These are phyloP conservation scores for Cariama cristata DNA, from an alignment of 2,113 vertebrate genomes.

Conservation along the genomic window DNA sequence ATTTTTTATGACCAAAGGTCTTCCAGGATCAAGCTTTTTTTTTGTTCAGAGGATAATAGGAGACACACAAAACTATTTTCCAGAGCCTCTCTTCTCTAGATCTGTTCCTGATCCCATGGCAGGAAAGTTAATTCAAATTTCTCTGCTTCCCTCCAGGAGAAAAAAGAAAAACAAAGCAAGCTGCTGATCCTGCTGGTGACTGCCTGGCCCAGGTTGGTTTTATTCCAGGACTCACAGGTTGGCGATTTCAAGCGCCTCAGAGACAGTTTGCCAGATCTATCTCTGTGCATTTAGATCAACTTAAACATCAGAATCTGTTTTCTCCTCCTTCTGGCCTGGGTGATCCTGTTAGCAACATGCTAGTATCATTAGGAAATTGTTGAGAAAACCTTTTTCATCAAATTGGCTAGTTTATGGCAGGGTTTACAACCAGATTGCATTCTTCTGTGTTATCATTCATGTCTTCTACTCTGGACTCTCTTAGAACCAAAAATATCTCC, in stretches of 20 bases:
- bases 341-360: neutral
- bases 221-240: neutral
- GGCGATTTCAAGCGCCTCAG: neutral
- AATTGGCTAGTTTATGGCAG: neutral
- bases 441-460: neutral
- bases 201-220: neutral
- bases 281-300: neutral
- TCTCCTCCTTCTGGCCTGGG: neutral
- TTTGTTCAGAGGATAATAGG: neutral
- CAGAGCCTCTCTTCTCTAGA: neutral
- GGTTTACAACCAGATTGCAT: neutral
- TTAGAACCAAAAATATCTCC: neutral
- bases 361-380: neutral
- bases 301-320: neutral
- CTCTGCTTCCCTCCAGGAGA: neutral
- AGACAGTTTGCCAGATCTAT: neutral
- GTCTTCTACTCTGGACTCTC: neutral
- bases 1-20: neutral
- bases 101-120: neutral
- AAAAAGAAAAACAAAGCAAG: neutral
- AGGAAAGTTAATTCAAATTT: neutral
- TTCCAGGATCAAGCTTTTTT: neutral
- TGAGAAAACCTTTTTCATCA: neutral
- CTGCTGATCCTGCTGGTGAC: neutral
- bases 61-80: neutral